Conservation (phyloP, 2,113 vertebrate genomes). For the Pterocles gutturalis region DNA sequence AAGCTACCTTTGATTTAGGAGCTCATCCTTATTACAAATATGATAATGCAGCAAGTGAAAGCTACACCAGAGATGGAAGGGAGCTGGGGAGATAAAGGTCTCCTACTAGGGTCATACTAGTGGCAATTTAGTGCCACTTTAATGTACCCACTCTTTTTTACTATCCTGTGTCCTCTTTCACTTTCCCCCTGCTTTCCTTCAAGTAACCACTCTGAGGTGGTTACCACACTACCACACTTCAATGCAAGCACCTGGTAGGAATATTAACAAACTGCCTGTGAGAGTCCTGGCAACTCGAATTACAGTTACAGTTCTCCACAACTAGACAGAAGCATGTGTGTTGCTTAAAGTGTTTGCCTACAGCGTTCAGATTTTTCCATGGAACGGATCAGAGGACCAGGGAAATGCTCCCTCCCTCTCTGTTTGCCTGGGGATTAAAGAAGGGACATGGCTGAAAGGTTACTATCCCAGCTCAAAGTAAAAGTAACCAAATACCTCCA, state of each 20-base stretch:
- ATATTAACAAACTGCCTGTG: neutral
- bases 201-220: neutral
- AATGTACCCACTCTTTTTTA: neutral
- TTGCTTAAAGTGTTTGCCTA: neutral
- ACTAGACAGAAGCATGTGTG: neutral
- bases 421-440: neutral
- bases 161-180: neutral
- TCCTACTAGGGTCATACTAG: neutral
- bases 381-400: neutral
- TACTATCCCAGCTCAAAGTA: neutral
- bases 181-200: neutral
- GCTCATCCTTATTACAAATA: neutral
- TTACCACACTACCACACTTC: neutral
- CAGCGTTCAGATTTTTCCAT: neutral
- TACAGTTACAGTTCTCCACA: neutral
- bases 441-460: neutral
- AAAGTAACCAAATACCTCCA: constrained; percentile 76
- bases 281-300: neutral
- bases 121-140: neutral
- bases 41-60: neutral
- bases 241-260: neutral
- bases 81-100: neutral
- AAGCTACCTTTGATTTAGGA: neutral
- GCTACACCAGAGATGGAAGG: neutral
- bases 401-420: neutral